Conservation (phyloP, 2,113 vertebrate species). For the Gila orcuttii region DNA sequence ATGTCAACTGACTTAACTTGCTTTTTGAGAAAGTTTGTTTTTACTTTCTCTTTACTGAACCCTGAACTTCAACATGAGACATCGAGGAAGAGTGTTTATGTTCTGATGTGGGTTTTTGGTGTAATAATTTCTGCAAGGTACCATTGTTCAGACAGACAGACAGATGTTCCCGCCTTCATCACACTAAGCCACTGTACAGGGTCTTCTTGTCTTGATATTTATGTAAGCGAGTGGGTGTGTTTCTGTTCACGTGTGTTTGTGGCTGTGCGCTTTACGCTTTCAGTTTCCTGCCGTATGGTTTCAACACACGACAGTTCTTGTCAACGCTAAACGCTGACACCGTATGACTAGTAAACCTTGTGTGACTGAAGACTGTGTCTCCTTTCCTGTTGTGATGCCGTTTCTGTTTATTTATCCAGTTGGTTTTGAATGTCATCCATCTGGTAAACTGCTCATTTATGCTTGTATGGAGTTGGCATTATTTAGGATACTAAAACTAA, state of each 20-base stretch:
- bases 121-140: neutral
- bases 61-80: neutral
- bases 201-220: neutral
- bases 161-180: neutral
- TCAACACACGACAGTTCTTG: neutral
- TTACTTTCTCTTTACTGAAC: neutral
- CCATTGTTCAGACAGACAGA: too few species aligned
- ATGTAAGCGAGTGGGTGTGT: constrained; percentile 14
- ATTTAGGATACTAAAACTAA: neutral
- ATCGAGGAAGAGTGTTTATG: neutral
- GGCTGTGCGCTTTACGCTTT: neutral
- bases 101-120: too few species aligned
- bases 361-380: neutral
- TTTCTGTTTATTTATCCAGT: neutral
- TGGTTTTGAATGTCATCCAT: neutral
- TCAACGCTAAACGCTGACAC: neutral
- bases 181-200: neutral
- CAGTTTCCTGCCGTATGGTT: neutral
- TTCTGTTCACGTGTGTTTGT: neutral
- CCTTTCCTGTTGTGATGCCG: neutral
- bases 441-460: neutral
- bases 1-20: too few species aligned
- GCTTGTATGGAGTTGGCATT: neutral
- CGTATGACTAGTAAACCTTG: neutral
- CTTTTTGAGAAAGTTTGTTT: neutral